phyloP scores from a whole-genome alignment of 2,113 vertebrate genomes.

The Scalopus aquaticus region DNA sequence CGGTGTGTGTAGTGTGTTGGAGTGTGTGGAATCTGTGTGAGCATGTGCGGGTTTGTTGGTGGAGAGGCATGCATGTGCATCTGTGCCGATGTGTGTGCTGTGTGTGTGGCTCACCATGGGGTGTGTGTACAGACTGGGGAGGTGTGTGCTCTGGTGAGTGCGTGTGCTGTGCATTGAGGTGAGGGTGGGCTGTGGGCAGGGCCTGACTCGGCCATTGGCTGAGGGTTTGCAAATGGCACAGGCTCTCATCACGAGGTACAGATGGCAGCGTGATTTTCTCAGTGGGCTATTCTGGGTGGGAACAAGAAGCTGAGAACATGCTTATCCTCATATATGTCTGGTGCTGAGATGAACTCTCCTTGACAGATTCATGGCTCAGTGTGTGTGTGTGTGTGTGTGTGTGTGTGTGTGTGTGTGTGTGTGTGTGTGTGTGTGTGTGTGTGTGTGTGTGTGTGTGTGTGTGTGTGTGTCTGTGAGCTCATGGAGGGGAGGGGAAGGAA shows the following conservation, averaged over 20 bases:
- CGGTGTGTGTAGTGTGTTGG: neutral
- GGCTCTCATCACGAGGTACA: neutral
- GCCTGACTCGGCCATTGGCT: neutral
- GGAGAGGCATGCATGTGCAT: neutral
- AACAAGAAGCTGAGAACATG: conserved; percentile 18
- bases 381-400: neutral
- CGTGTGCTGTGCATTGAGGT: rapidly evolving
- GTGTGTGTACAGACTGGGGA: neutral
- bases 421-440: neutral
- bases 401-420: neutral
- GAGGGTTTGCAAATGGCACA: neutral
- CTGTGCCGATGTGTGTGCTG: no score
- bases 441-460: neutral
- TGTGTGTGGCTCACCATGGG: no score
- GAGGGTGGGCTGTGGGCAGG: neutral
- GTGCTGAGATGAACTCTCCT: neutral
- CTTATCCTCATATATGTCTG: conserved; percentile 13
- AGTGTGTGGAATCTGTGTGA: neutral
- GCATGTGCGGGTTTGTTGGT: no score
- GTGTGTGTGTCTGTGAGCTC: neutral
- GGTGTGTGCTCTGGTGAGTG: neutral
- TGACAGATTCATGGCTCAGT: conserved; percentile 39
- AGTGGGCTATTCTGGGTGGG: conserved; percentile 43
- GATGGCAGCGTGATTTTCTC: neutral
- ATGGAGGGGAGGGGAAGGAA: neutral